Conservation (phyloP, 2,797 vertebrate species). For the Dromococcyx pavoninus region DNA sequence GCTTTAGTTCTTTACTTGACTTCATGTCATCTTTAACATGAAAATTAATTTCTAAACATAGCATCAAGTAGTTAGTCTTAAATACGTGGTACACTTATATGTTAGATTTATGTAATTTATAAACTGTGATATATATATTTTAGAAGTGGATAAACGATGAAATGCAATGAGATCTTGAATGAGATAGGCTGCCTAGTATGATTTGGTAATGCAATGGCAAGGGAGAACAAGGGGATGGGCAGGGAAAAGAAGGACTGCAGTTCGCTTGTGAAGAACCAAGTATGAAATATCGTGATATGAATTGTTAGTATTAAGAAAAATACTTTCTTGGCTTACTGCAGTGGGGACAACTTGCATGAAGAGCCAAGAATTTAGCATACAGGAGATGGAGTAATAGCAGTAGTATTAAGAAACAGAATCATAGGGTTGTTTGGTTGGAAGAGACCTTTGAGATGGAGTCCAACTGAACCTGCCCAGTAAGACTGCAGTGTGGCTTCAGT, state of each 20-base stretch:
- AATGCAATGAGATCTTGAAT: neutral
- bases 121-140: neutral
- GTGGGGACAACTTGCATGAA: neutral
- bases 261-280: neutral
- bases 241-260: neutral
- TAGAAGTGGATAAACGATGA: neutral
- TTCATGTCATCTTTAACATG: neutral
- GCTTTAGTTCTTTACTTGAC: neutral
- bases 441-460: too few species aligned
- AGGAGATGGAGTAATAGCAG: neutral
- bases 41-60: neutral
- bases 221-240: neutral
- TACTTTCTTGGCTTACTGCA: neutral
- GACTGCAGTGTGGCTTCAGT: neutral
- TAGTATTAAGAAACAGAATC: neutral
- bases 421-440: too few species aligned
- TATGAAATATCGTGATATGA: neutral
- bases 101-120: neutral
- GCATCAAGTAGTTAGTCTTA: neutral
- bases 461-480: neutral
- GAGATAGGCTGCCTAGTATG: neutral
- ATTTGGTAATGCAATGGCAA: neutral
- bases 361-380: neutral
- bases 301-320: neutral
- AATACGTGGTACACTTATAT: neutral